phyloP scores from a whole-genome alignment of 2,888 invertebrate genomes.

The Melieria picta region DNA sequence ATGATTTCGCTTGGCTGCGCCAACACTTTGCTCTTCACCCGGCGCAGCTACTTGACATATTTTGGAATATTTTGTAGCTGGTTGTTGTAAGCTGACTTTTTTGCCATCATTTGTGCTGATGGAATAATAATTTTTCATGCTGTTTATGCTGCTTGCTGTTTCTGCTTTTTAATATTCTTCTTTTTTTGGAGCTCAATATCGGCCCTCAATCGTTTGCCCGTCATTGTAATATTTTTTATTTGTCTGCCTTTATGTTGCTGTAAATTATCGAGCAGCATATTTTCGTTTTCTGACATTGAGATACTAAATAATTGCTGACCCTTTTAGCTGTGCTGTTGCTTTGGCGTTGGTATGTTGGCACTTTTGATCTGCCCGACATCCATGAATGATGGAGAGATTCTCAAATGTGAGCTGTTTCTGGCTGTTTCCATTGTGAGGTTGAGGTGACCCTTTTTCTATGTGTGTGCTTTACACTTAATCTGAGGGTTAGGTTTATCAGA shows the following conservation, averaged over 20 bases:
- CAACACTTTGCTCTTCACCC: neutral
- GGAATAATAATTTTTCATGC: slow-evolving; percentile 3
- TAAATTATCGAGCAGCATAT: slow-evolving; percentile 1
- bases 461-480: too few relatives aligned
- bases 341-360: neutral
- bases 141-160: neutral
- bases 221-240: neutral
- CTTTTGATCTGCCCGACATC: neutral
- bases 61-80: too few relatives aligned
- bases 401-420: too few relatives aligned
- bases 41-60: neutral
- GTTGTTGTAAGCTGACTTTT: too few relatives aligned
- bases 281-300: neutral
- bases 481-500: too few relatives aligned
- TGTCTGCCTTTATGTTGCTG: neutral
- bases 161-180: neutral
- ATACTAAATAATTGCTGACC: neutral
- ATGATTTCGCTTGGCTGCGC: neutral
- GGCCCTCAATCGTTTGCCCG: neutral
- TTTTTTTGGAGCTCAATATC: too few relatives aligned
- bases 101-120: neutral
- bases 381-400: neutral
- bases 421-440: too few relatives aligned
- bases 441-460: too few relatives aligned
- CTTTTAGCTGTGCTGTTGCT: neutral